Evolutionary conservation across 1,140 invertebrate genomes (phyloP).

Genomic region (Elymnias hypermnestra): DNA sequence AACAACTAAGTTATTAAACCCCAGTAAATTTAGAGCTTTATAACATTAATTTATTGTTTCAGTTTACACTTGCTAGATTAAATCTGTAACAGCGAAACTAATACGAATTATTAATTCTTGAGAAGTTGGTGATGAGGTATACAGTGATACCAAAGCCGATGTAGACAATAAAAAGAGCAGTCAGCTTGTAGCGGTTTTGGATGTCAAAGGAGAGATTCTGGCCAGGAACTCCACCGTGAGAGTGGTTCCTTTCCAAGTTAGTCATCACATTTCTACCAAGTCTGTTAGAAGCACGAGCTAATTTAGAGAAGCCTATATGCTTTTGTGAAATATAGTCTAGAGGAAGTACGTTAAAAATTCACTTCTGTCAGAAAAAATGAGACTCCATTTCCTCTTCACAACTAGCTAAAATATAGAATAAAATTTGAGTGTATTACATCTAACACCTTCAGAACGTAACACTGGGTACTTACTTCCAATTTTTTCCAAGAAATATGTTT

Average conservation of each 20-base stretch:
- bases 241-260: constrained; percentile 77
- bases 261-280: constrained; percentile 75
- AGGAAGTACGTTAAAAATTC: no score
- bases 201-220: constrained; percentile 86
- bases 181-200: constrained; percentile 82
- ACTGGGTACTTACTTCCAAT: no score
- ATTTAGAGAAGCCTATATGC: constrained; percentile 74
- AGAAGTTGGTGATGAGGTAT: constrained; percentile 86
- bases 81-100: constrained; percentile 9
- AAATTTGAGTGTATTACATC: no score
- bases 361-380: no score
- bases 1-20: no score
- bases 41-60: constrained; percentile 29
- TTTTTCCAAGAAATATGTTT: no score
- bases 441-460: no score
- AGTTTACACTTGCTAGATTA: constrained; percentile 42
- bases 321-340: no score
- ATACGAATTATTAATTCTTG: constrained; percentile 72
- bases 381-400: no score
- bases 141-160: constrained; percentile 83
- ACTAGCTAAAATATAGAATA: no score
- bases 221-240: constrained; percentile 81
- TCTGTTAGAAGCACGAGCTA: constrained; percentile 56
- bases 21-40: no score
- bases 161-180: constrained; percentile 81